phyloP scores from a whole-genome alignment of 2,113 vertebrate genomes.

The Misgurnus anguillicaudatus region DNA sequence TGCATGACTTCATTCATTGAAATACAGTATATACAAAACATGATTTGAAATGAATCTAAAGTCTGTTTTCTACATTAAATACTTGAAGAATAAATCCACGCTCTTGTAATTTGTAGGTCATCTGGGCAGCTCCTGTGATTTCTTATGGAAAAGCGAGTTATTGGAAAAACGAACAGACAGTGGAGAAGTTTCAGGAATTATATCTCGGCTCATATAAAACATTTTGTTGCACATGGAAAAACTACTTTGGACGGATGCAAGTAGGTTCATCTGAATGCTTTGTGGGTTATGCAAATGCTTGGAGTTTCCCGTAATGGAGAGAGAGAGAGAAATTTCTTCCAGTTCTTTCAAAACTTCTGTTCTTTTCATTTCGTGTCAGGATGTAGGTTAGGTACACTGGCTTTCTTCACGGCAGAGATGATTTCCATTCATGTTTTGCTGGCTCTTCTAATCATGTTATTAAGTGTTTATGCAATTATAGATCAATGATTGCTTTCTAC shows the following conservation, averaged over 20 bases:
- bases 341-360: background rate
- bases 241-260: constrained; percentile 28
- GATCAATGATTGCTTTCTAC: background rate
- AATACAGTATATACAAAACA: background rate
- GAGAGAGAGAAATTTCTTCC: constrained; percentile 9
- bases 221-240: constrained; percentile 22
- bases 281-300: constrained; percentile 43
- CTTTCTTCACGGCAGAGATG: background rate
- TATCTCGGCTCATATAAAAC: constrained; percentile 19
- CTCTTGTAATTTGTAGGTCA: constrained; percentile 23
- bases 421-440: background rate
- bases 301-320: constrained; percentile 43
- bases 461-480: background rate
- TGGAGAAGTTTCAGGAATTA: constrained; percentile 19
- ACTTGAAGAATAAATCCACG: constrained; percentile 25
- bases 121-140: background rate
- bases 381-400: background rate
- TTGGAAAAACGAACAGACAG: constrained; percentile 37
- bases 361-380: background rate
- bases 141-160: constrained; percentile 30
- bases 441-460: background rate
- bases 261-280: constrained; percentile 35
- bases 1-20: constrained; percentile 35
- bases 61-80: constrained; percentile 12
- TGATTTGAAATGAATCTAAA: constrained; percentile 3